Base-by-base conservation (phyloP, 2,113 vertebrate genomes). In the Catharus fuscescens region DNA sequence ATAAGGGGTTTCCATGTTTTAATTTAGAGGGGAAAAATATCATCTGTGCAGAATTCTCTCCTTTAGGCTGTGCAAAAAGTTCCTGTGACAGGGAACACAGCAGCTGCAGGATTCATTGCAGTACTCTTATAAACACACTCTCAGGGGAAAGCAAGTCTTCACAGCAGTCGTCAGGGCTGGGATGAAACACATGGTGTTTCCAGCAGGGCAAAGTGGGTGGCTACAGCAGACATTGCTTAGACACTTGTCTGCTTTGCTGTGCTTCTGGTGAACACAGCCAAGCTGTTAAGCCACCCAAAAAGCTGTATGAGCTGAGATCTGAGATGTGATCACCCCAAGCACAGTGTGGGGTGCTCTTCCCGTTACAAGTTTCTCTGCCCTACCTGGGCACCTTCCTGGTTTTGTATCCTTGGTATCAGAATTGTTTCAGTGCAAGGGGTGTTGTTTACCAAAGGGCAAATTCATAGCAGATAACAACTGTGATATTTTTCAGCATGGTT, bases 81-180 rank as follows among this genome's bases (percentile, higher is more conserved):
- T 88, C 7, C 57, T 5, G 0, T 42, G 59, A 34, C 2, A 2
- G 14, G 36, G 36, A 90, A 21, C 1, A 1, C 32, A 62, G 36
- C 54, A 93, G 15, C n/a, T 80, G n/a, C 10, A 77, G 45, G 70
- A 61, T 77, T 86, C 64, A 76, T 31, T 48, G 53, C 8, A 20
- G 31, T 34, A 24, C 50, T 65, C 23, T n/a, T 53, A 36, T 5
- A 86, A 88, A 80, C 25, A 31, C 62, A 57, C 8, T 56, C 70
- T 79, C 50, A 45, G 42, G 32, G 74, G 14, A 86, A 93, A 70
- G 24, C 21, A 76, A 78, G 25, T 15, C 18, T 79, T 72, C 3
- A 5, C 54, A 50, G 70, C 28, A 50, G 7, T 24, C 67, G 38
- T 52, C 34, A 31, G 28, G 78, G 20, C 12, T 77, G 42, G 21